These are phyloP conservation scores for Romanogobio albipinnatus DNA, from an alignment of 2,113 vertebrate species.

Conservation along the genomic window DNA sequence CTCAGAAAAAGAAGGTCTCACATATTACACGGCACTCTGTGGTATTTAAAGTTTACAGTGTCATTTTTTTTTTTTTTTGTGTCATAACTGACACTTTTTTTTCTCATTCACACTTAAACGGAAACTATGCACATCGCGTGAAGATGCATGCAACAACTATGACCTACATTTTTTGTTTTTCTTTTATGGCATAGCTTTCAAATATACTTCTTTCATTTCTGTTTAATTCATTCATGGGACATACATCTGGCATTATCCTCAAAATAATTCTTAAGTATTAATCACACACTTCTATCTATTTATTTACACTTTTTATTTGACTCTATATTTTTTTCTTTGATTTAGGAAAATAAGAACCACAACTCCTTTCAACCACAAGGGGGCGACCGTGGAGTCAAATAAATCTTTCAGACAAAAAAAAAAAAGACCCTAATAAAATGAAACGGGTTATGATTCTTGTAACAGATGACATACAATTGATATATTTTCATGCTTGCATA, in stretches of 20 bases:
- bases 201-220: neutral
- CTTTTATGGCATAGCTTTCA: neutral
- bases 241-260: too few species aligned
- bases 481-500: too few species aligned
- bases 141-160: neutral
- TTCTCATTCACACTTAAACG: neutral
- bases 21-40: neutral
- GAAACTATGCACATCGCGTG: neutral
- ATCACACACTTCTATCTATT: too few species aligned
- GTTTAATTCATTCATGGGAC: neutral
- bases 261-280: neutral
- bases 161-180: neutral
- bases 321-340: neutral
- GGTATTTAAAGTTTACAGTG: neutral
- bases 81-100: neutral
- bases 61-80: neutral
- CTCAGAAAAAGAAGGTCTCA: neutral
- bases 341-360: neutral
- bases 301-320: neutral
- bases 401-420: neutral
- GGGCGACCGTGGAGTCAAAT: slow-evolving; percentile 47
- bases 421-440: neutral
- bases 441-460: neutral
- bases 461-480: neutral
- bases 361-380: slow-evolving; percentile 55